Evolutionary conservation across 2,888 invertebrate species (phyloP), one percentile per base, ranked within the genome.

Genomic region (Himalopsyche tibetana): DNA sequence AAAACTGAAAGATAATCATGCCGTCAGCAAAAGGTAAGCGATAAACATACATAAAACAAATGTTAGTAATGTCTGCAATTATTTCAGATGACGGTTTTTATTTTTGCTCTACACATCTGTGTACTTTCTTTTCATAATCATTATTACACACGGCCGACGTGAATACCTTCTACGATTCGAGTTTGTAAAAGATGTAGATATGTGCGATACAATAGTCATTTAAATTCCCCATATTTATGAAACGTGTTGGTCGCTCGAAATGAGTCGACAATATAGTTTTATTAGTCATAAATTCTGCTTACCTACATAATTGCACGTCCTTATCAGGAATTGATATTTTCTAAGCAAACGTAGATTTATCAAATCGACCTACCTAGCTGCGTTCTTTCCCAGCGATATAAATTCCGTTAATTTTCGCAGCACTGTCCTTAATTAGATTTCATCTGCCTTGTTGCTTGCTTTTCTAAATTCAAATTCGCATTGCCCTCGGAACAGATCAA

Each of bases 1-100:
- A 90, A 96, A 95, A 91, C 91, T 94, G 89, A 94, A 94, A 84
- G 97, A 97, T 92, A 97, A 96, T 93, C 97, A 97, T 92, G 97
- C 97, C 91, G 97, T 97, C 89, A 97, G 96, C 92, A 97, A 97
- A 96, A 95, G 97, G 97, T 97, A 93, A 93, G 94, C 92, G n/a
- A 45, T 45, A 51, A 45, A 55, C 19, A 63, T 63, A n/a, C 63
- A 63, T 63, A 6, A 63, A 28, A 11, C 63, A 8, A 9, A 28
- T 63, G 28, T 28, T 28, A 19, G 63, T 19, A 8, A 63, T 19
- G 28, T 19, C 63, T 19, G 19, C 11, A 19, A 19, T 19, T 63
- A 28, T 63, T 28, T 15, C 8, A 19, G 11, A 12, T 11, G n/a
- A 19, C n/a, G 63, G 51, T 19, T 63, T 56, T 11, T 19, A 56